Evolutionary conservation across 1,140 invertebrate genomes (phyloP).

Genomic region (Magallana angulata): DNA sequence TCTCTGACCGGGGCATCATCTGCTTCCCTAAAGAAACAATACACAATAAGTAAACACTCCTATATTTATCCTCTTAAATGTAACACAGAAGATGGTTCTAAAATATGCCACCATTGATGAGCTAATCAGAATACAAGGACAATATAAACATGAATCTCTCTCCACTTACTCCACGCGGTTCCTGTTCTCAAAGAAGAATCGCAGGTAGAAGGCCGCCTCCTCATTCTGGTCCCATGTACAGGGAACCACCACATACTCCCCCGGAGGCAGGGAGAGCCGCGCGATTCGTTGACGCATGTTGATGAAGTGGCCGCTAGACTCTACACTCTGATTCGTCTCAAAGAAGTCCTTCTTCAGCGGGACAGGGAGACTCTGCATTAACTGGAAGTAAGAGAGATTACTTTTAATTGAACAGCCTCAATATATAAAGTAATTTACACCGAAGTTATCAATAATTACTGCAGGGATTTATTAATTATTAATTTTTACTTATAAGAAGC

Average conservation of each 20-base stretch:
- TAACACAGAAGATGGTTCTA: too few relatives aligned
- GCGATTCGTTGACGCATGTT: constrained; percentile 89
- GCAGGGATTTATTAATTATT: too few relatives aligned
- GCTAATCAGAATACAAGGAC: too few relatives aligned
- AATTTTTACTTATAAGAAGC: too few relatives aligned
- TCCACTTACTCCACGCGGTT: constrained; percentile 72
- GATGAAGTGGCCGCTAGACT: constrained; percentile 94
- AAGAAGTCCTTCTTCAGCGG: constrained; percentile 94
- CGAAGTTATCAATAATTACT: too few relatives aligned
- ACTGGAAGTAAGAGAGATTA: not conserved
- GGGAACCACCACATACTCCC: constrained; percentile 89
- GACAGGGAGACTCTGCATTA: constrained; percentile 81
- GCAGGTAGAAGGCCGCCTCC: constrained; percentile 95
- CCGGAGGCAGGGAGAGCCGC: constrained; percentile 87
- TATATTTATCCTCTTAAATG: too few relatives aligned
- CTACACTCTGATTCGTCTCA: constrained; percentile 94
- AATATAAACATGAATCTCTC: not conserved
- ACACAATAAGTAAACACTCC: too few relatives aligned
- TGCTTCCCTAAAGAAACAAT: constrained; percentile 58
- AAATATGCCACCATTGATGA: too few relatives aligned
- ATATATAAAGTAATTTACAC: too few relatives aligned
- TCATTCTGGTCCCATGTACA: constrained; percentile 95
- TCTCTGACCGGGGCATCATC: constrained; percentile 70
- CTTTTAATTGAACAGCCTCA: too few relatives aligned
- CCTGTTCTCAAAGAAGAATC: constrained; percentile 95